Conservation (phyloP, 2,888 invertebrate species). For the Scaptomyza cyrtandrae region DNA sequence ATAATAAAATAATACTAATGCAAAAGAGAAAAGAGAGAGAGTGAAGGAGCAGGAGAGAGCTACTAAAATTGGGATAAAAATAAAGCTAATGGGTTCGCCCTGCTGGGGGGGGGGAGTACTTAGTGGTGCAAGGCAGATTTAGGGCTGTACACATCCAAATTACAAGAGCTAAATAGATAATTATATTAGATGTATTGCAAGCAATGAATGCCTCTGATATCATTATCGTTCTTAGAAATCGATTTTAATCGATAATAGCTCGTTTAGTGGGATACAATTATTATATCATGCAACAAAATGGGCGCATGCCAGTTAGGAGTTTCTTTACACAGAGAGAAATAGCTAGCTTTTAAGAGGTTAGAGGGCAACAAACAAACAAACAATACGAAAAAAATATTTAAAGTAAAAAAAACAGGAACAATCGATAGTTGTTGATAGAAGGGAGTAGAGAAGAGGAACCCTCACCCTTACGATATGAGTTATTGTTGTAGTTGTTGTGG, state of each 20-base stretch:
- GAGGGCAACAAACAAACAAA: slow-evolving; percentile 33
- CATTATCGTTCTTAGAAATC: background rate
- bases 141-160: slow-evolving; percentile 27
- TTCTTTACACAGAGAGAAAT: slow-evolving; percentile 17
- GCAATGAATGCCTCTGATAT: background rate
- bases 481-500: slow-evolving; percentile 59
- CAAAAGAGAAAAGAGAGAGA: slow-evolving; percentile 34
- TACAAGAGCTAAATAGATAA: background rate
- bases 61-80: slow-evolving; percentile 35
- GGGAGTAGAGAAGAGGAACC: slow-evolving; percentile 65
- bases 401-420: slow-evolving; percentile 26
- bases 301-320: slow-evolving; percentile 56
- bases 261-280: slow-evolving; percentile 12
- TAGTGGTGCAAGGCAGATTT: slow-evolving; percentile 32
- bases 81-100: slow-evolving; percentile 15
- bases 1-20: slow-evolving; percentile 43
- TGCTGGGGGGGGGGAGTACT: too few species aligned
- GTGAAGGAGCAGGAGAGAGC: slow-evolving; percentile 18
- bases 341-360: slow-evolving; percentile 26
- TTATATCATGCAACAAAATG: slow-evolving; percentile 55
- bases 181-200: slow-evolving; percentile 12
- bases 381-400: slow-evolving; percentile 8
- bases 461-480: slow-evolving; percentile 83
- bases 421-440: slow-evolving; percentile 30
- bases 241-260: slow-evolving; percentile 5